These are phyloP conservation scores for Tridacna gigas DNA, from an alignment of 2,888 invertebrate genomes.

Conservation along the genomic window DNA sequence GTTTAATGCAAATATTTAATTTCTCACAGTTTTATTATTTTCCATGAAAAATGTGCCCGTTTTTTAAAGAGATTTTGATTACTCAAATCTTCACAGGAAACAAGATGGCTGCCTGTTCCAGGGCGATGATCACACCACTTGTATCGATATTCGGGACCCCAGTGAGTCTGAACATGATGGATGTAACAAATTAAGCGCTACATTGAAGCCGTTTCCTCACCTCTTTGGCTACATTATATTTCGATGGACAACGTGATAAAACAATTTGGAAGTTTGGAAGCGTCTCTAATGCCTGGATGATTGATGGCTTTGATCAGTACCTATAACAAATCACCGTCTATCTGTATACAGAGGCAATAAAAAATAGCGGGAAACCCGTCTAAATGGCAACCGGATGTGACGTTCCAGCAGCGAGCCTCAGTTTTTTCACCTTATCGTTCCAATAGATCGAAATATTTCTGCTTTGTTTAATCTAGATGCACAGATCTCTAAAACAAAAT, in stretches of 20 bases:
- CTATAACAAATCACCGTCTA: constrained; percentile 54
- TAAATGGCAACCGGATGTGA: constrained; percentile 48
- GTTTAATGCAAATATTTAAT: too few species aligned
- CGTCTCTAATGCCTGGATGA: constrained; percentile 42
- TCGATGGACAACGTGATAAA: constrained; percentile 55
- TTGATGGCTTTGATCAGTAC: constrained; percentile 59
- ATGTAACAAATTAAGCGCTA: constrained; percentile 25
- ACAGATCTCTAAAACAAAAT: too few species aligned
- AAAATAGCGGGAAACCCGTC: constrained; percentile 50
- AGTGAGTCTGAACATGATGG: not conserved
- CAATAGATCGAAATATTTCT: not conserved
- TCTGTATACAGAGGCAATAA: constrained; percentile 34
- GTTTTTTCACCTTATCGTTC: constrained; percentile 2
- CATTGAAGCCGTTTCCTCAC: constrained; percentile 14
- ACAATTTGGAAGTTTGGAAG: constrained; percentile 47
- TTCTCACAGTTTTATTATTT: too few species aligned
- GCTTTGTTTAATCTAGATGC: too few species aligned
- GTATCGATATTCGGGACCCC: constrained; percentile 2
- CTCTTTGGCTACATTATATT: constrained; percentile 27
- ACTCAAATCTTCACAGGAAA: not conserved
- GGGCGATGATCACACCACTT: constrained; percentile 14
- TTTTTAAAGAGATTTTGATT: too few species aligned
- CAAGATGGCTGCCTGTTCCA: constrained; percentile 4
- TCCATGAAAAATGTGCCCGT: too few species aligned
- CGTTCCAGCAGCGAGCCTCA: constrained; percentile 26